Evolutionary conservation across 2,797 vertebrate genomes (phyloP).

Genomic region (Sebastes nivosus): DNA sequence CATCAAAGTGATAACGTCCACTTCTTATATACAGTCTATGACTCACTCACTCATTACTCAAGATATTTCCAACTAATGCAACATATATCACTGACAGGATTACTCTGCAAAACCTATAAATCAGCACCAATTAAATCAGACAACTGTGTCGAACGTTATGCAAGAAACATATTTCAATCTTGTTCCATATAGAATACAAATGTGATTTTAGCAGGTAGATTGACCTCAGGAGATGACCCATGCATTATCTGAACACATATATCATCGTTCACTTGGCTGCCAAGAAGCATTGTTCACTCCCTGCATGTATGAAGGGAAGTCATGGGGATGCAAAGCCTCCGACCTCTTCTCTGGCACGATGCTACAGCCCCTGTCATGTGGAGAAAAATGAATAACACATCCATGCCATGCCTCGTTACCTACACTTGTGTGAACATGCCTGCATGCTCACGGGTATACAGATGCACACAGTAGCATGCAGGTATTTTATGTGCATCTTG

Average conservation of each 20-base stretch:
- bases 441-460: slow-evolving; percentile 3
- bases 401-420: slow-evolving; percentile 41
- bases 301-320: slow-evolving; percentile 18
- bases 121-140: not conserved
- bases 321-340: slow-evolving; percentile 1
- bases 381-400: slow-evolving; percentile 61
- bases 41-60: too few species aligned
- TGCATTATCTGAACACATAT: not conserved
- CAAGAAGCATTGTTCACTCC: slow-evolving; percentile 35
- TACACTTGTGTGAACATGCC: slow-evolving; percentile 40
- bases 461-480: slow-evolving; percentile 23
- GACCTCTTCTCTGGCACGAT: slow-evolving; percentile 29
- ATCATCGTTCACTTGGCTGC: slow-evolving; percentile 3
- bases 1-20: too few species aligned
- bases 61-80: not conserved
- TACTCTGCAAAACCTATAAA: not conserved
- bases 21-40: too few species aligned
- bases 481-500: slow-evolving; percentile 8
- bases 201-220: not conserved
- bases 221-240: not conserved
- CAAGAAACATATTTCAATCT: not conserved
- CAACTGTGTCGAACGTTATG: not conserved
- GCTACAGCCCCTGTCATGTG: slow-evolving; percentile 42
- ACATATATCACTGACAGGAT: not conserved
- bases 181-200: not conserved